Evolutionary conservation across 2,888 invertebrate genomes (phyloP).

Genomic region (Odontomyia ornata): DNA sequence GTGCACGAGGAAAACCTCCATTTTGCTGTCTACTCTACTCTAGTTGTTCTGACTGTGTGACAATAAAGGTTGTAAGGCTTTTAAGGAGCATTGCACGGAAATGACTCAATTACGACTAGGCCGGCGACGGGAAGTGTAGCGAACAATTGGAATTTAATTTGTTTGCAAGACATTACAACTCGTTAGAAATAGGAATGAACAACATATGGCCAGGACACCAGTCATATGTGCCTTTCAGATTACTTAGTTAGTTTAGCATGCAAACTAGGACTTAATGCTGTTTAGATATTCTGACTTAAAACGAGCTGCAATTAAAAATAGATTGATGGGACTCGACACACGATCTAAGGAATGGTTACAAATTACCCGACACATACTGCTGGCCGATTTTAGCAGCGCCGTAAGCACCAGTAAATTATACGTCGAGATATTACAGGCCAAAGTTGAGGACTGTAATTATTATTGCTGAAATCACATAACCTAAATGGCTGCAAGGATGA

Average conservation of each 20-base stretch:
- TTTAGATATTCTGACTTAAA: constrained; percentile 21
- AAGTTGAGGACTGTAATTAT: constrained; percentile 29
- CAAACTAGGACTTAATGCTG: constrained; percentile 24
- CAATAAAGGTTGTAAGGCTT: too few relatives aligned
- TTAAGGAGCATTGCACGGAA: background rate
- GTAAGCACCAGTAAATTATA: constrained; percentile 6
- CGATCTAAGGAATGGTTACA: background rate
- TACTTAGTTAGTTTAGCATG: background rate
- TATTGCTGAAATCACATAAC: constrained; percentile 27
- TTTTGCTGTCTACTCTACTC: too few relatives aligned
- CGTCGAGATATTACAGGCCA: background rate
- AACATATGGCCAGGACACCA: background rate
- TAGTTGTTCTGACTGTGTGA: too few relatives aligned
- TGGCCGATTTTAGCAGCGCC: background rate
- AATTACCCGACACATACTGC: background rate
- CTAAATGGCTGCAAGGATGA: constrained; percentile 14
- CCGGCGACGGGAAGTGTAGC: background rate
- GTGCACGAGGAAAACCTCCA: too few relatives aligned
- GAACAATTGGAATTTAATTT: constrained; percentile 34
- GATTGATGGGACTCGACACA: constrained; percentile 29
- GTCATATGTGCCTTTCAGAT: background rate
- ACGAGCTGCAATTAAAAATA: constrained; percentile 42
- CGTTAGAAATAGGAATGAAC: background rate
- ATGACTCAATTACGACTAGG: constrained; percentile 13
- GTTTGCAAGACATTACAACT: background rate